Conservation (phyloP, 2,113 vertebrate genomes). For the Galeopterus variegatus region DNA sequence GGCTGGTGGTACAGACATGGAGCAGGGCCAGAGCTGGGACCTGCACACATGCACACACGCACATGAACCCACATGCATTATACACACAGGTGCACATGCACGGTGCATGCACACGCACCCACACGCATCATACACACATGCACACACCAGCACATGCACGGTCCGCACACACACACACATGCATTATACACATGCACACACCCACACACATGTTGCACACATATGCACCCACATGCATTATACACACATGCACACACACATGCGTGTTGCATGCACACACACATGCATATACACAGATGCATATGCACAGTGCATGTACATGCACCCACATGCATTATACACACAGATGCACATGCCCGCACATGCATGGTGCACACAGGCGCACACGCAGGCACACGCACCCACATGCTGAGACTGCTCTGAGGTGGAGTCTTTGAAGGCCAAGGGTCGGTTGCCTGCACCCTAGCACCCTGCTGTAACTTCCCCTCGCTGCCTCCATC, state of each 20-base stretch:
- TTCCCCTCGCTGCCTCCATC: too few relatives aligned
- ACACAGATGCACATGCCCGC: background rate
- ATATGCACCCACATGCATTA: background rate
- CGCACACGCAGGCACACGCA: background rate
- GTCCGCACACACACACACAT: background rate
- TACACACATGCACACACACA: too few relatives aligned
- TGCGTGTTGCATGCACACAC: too few relatives aligned
- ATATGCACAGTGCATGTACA: background rate
- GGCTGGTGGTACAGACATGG: background rate
- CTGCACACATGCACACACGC: background rate
- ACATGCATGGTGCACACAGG: rapidly evolving
- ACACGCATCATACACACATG: rapidly evolving
- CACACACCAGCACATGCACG: background rate
- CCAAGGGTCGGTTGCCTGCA: too few relatives aligned
- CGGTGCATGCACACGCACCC: too few relatives aligned
- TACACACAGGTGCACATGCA: background rate
- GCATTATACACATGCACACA: background rate
- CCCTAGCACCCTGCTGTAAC: too few relatives aligned
- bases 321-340: too few relatives aligned
- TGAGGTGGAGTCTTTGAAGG: too few relatives aligned
- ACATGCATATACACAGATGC: too few relatives aligned
- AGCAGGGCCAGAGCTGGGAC: background rate
- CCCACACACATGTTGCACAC: rapidly evolving
- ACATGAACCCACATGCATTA: background rate
- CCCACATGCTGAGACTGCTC: too few relatives aligned